These are phyloP conservation scores for Gopherus flavomarginatus DNA, from an alignment of 2,113 vertebrate genomes.

Conservation along the genomic window DNA sequence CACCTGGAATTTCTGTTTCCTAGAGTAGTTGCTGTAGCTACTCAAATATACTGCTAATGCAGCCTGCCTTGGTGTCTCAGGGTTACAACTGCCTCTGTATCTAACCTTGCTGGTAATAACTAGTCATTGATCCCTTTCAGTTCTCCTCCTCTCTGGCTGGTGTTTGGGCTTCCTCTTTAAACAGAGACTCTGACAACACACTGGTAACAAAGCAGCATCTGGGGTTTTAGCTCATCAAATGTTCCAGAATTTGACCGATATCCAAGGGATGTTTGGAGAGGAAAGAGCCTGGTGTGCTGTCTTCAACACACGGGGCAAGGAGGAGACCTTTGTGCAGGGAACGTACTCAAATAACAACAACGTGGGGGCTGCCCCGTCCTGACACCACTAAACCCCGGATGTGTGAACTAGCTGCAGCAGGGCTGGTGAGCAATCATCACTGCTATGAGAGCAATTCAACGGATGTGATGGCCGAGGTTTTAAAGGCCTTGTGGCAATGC, in stretches of 20 bases:
- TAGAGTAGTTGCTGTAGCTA: too few species aligned
- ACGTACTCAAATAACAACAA: too few species aligned
- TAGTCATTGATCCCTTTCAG: constrained; percentile 31
- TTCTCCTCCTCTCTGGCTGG: not conserved
- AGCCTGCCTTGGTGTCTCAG: too few species aligned
- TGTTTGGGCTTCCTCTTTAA: constrained; percentile 43
- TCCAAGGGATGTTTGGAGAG: not conserved
- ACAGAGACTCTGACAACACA: not conserved
- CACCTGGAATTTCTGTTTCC: not conserved
- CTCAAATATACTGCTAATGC: too few species aligned
- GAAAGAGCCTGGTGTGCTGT: too few species aligned
- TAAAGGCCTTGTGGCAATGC: not conserved
- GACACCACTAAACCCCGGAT: not conserved
- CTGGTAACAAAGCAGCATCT: not conserved
- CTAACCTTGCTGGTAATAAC: not conserved
- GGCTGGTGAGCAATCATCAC: not conserved
- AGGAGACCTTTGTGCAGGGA: not conserved
- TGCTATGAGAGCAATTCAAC: not conserved
- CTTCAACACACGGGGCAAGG: not conserved
- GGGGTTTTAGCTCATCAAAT: not conserved
- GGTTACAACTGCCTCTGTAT: not conserved
- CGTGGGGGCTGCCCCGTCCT: not conserved
- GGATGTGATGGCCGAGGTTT: not conserved
- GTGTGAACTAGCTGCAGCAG: not conserved
- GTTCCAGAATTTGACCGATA: too few species aligned